A percentile compares a stretch with the other conserved stretches of the same genome.
These are phyloP conservation scores for Drosophila repleta DNA, from an alignment of 1,140 invertebrate species.

Conservation along the genomic window DNA sequence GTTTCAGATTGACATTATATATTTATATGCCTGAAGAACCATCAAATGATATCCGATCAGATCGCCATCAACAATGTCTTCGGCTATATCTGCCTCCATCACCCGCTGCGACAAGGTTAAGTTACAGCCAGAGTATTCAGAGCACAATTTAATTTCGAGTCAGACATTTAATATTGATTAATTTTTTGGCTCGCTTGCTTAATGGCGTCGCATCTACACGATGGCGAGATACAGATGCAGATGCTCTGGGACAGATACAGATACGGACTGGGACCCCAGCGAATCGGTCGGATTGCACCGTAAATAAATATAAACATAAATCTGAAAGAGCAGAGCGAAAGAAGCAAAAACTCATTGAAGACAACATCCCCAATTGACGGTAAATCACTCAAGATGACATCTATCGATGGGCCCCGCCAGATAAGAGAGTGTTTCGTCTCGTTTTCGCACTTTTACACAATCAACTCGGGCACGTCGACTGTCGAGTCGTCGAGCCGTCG, in stretches of 20 bases:
- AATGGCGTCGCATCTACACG: conserved; percentile 51
- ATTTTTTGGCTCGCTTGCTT: conserved; percentile 52
- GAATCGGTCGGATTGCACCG: conserved; percentile 59
- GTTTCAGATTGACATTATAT: not conserved
- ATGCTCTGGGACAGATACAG: conserved; percentile 35
- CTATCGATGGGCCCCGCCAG: conserved; percentile 76
- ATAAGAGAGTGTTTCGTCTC: conserved; percentile 75
- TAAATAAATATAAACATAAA: conserved; percentile 80
- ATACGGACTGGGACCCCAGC: conserved; percentile 43
- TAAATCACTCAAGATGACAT: conserved; percentile 83
- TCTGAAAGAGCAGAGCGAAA: conserved; percentile 40
- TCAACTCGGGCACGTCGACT: conserved; percentile 47
- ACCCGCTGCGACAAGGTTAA: conserved; percentile 13
- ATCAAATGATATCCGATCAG: no score
- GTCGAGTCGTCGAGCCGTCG: conserved; percentile 14
- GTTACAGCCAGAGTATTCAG: conserved; percentile 33
- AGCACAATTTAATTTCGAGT: conserved; percentile 56
- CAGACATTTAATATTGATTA: conserved; percentile 73
- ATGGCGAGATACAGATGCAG: conserved; percentile 31
- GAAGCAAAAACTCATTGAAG: conserved; percentile 70
- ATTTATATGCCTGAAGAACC: no score
- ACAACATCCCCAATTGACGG: conserved; percentile 82
- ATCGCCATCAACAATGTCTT: not conserved
- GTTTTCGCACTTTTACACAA: conserved; percentile 79
- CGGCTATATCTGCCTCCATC: conserved; percentile 12